Evolutionary conservation across 2,797 vertebrate species (phyloP).

Genomic region (Sus cebifrons): DNA sequence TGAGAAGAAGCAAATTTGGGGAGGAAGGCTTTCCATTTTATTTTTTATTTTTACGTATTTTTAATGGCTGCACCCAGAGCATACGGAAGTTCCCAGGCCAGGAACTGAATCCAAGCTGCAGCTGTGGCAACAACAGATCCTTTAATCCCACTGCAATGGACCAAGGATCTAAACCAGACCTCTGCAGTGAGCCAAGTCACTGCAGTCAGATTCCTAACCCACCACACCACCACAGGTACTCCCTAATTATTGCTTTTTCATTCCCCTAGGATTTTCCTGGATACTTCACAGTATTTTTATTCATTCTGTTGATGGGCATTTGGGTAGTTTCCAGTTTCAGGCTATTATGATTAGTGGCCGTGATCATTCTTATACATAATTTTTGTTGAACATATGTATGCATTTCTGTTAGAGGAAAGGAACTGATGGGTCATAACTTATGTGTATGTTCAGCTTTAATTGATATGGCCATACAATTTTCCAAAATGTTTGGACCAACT

Average conservation of each 20-base stretch:
- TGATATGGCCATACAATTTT: background rate
- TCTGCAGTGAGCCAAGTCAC: no score
- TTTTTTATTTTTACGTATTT: no score
- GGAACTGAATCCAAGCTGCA: no score
- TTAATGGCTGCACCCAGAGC: no score
- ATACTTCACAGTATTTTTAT: background rate
- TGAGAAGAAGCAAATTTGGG: no score
- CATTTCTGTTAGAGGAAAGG: conserved; percentile 5
- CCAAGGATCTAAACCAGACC: no score
- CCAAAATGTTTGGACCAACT: background rate
- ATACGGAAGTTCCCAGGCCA: no score
- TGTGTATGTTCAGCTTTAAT: background rate
- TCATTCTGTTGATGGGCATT: conserved; percentile 8
- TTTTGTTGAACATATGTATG: background rate
- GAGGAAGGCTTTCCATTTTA: no score
- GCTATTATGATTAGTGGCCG: conserved; percentile 30
- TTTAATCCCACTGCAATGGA: no score
- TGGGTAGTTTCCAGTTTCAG: conserved; percentile 35
- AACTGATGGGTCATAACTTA: background rate
- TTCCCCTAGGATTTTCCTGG: background rate
- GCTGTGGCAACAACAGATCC: no score
- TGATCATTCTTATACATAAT: conserved; percentile 21
- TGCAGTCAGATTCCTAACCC: no score
- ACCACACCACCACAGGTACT: no score
- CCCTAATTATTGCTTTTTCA: background rate